phyloP scores from a whole-genome alignment of 2,888 invertebrate genomes.

The Mythimna loreyi region DNA sequence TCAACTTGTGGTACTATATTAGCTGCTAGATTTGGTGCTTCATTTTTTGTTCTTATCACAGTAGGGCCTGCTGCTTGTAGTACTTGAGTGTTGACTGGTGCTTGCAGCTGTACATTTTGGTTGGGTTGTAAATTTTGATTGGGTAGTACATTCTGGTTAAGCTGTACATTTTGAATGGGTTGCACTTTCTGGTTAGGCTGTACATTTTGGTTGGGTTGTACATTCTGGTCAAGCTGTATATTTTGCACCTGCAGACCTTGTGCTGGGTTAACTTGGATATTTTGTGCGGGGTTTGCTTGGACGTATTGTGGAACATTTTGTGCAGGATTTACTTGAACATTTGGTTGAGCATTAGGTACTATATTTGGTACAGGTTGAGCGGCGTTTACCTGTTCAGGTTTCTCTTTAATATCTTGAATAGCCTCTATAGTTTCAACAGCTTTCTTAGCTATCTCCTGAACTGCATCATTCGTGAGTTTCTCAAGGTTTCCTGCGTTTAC shows the following conservation, averaged over 20 bases:
- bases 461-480: conserved; percentile 81
- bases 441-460: conserved; percentile 87
- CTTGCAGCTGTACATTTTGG: conserved; percentile 20
- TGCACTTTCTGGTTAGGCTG: background rate
- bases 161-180: conserved; percentile 17
- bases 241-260: conserved; percentile 22
- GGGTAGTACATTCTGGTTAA: background rate
- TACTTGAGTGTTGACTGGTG: conserved; percentile 23
- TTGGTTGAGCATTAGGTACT: conserved; percentile 21
- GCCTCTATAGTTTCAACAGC: conserved; percentile 85
- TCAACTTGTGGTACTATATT: conserved; percentile 26
- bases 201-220: background rate
- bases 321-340: conserved; percentile 8
- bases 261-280: conserved; percentile 6
- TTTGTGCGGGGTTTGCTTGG: conserved; percentile 27
- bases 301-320: conserved; percentile 24
- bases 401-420: conserved; percentile 84
- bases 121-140: conserved; percentile 23
- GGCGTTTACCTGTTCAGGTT: conserved; percentile 52
- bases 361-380: conserved; percentile 27
- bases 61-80: conserved; percentile 17
- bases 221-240: background rate
- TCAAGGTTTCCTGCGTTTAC: conserved; percentile 74
- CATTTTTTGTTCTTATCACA: conserved; percentile 31
- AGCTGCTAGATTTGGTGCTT: conserved; percentile 21